phyloP scores from a whole-genome alignment of 2,888 invertebrate species.

The Acrobasis repandana region DNA sequence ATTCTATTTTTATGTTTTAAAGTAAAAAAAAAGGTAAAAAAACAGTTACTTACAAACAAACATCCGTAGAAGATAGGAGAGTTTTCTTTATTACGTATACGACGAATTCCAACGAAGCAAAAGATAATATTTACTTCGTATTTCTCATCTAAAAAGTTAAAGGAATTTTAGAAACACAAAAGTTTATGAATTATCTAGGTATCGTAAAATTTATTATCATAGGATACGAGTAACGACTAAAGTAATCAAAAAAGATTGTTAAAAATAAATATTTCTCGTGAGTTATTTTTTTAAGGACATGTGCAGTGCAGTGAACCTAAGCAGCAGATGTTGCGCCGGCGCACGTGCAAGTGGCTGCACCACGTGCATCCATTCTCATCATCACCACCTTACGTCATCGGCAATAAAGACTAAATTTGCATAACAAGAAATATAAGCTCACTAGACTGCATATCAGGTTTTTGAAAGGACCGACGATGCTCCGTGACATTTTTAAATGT shows the following conservation, averaged over 20 bases:
- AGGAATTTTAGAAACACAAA: no score
- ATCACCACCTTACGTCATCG: conserved; percentile 22
- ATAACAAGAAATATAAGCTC: neutral
- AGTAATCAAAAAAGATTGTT: neutral
- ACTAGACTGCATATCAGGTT: conserved; percentile 19
- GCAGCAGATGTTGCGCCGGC: conserved; percentile 50
- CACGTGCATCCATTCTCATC: conserved; percentile 45
- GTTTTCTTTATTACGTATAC: no score
- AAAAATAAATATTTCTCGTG: neutral
- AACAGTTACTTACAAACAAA: no score
- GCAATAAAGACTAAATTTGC: conserved; percentile 1
- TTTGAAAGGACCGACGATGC: conserved; percentile 9
- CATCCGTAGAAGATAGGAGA: no score
- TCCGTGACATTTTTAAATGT: conserved; percentile 2
- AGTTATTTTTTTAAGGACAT: conserved; percentile 36
- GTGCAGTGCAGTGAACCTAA: conserved; percentile 56
- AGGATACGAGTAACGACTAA: neutral
- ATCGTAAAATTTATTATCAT: neutral
- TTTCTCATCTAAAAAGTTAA: no score
- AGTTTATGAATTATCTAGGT: neutral
- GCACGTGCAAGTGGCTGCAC: conserved; percentile 33
- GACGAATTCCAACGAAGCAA: no score
- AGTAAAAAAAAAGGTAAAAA: no score
- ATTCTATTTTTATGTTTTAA: no score
- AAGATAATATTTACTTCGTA: no score